These are phyloP conservation scores for Apodemia duryi DNA, from an alignment of 2,888 invertebrate genomes.

Conservation along the genomic window DNA sequence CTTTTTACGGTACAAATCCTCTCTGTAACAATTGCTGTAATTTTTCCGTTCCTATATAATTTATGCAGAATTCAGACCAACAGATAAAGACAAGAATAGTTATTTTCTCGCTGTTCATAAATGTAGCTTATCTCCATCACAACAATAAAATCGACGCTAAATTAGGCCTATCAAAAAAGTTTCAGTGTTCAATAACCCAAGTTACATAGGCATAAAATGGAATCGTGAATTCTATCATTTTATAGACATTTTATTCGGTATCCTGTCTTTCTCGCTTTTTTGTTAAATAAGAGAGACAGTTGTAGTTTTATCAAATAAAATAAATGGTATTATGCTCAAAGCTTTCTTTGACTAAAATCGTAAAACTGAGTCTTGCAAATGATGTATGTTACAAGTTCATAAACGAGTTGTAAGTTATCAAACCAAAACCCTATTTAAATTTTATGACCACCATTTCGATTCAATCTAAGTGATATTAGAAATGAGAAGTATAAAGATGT, in stretches of 20 bases:
- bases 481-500: no score
- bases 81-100: background rate
- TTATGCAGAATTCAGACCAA: background rate
- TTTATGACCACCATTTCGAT: no score
- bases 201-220: slow-evolving; percentile 1
- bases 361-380: background rate
- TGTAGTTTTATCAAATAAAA: background rate
- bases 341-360: background rate
- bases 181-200: slow-evolving; percentile 5
- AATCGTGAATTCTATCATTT: slow-evolving; percentile 3
- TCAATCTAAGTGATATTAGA: no score
- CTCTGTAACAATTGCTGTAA: no score
- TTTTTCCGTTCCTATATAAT: background rate
- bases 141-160: background rate
- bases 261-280: background rate
- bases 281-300: background rate
- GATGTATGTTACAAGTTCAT: background rate
- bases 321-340: background rate
- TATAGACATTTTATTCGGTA: background rate
- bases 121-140: background rate
- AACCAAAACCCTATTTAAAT: no score
- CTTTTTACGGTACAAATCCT: no score
- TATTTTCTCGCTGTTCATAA: background rate
- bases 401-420: background rate
- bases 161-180: slow-evolving; percentile 9